Evolutionary conservation across 2,888 invertebrate genomes (phyloP), one percentile per base, ranked within the genome.

Genomic region (Acleris emargana): DNA sequence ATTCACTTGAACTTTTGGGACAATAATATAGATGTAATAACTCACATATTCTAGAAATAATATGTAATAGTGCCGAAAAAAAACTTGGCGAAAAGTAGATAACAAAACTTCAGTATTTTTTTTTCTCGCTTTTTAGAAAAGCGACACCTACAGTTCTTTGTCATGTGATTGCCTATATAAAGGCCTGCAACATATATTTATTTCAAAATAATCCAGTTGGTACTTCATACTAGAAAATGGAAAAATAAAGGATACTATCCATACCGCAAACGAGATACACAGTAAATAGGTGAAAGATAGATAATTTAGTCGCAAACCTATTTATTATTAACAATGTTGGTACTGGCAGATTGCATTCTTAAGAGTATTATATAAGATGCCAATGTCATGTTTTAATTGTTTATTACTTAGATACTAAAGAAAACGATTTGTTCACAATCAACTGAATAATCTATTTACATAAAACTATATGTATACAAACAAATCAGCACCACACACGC

Each of bases 141-240:
- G 25, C 25, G 57, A 57, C 47, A 47, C 28, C 57, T 25, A 47
- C 57, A 57, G 57, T 57, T 47, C 47, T 57, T 57, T 18, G 57
- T 57, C 17, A 57, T 25, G 57, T 47, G 22, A 57, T 57, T 57
- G 57, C 57, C n/a, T 57, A 57, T 57, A 47, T 17, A 47, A 47
- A 57, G 45, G 25, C 25, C 57, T 45, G 25, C 57, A 57, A 57
- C 42, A 57, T 45, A 57, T 57, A 38, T 57, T 57, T 57, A n/a
- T 57, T 57, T 57, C 57, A 57, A 57, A 57, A 57, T 45, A 45
- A 57, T 57, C 47, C 47, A 57, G 45, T 57, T 57, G 45, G 25
- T 57, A 57, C 28, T 47, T 57, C 28, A 47, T 57, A 47, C 57
- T 28, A 57, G 28, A 57, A 47, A 57, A 47, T 47, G 28, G 47